Conservation (phyloP, 2,113 vertebrate genomes). For the Thermophis baileyi region DNA sequence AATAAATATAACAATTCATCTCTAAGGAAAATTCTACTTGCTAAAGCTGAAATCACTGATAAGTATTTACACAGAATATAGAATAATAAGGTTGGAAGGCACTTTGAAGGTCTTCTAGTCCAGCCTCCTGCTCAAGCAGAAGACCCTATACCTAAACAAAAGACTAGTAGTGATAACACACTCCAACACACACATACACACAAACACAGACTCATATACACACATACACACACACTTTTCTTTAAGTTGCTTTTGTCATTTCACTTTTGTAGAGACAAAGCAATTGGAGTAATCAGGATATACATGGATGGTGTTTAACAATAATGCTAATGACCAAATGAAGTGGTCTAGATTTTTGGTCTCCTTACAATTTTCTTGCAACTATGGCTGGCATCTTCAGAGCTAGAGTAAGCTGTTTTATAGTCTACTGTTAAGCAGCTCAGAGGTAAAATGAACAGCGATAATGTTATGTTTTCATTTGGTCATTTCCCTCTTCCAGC, state of each 20-base stretch:
- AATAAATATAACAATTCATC: neutral
- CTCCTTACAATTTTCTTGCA: neutral
- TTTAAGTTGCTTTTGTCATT: neutral
- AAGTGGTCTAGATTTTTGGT: neutral
- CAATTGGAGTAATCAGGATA: neutral
- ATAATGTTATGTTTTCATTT: conserved; percentile 33
- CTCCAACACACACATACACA: too few species aligned
- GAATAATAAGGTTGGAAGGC: too few species aligned
- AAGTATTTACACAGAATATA: neutral
- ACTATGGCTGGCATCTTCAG: neutral
- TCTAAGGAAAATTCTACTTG: neutral
- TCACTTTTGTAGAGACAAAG: neutral
- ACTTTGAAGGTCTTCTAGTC: too few species aligned
- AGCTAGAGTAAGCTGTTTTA: neutral
- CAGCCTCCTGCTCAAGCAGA: neutral
- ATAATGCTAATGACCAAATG: neutral
- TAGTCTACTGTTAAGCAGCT: neutral
- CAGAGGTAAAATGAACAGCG: neutral
- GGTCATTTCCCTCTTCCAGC: conserved; percentile 42
- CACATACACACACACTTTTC: neutral
- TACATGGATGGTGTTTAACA: neutral
- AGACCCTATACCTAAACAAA: neutral
- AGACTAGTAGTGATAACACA: neutral
- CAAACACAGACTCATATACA: neutral
- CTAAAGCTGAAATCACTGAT: neutral